Base-by-base conservation (phyloP, 2,113 vertebrate genomes). In the Chamaea fasciata region DNA sequence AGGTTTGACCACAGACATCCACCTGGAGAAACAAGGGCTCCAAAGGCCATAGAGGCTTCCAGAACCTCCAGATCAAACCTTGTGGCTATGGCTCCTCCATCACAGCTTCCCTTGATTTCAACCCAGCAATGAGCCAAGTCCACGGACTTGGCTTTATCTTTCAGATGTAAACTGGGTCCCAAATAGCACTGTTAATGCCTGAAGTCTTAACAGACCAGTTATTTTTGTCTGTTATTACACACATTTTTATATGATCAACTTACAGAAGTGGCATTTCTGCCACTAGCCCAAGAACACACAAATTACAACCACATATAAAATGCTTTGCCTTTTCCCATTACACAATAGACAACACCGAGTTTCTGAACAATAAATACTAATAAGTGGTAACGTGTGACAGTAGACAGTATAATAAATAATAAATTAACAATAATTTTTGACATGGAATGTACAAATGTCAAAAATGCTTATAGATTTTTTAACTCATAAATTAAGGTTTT, bases 361-460 rank as follows among this genome's bases (percentile, higher is more conserved):
- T 94, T 90, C 81, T 69, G 37, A 96, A 96, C 69, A 90, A 95
- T 92, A 95, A 93, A 94, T 89, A 86, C 89, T 92, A 94, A 94
- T 95, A 95, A 95, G 87, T 80, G 89, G 83, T 90, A 94, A 97
- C 87, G 83, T 49, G 92, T 50, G 60, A 86, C 44, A 93, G 83
- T 41, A 53, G 80, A 79, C 44, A 77, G 52, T 53, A 50, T 81
- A 96, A 96, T 94, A 97, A 97, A 97, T 91, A 96, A 93, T 83
- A 94, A 96, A 97, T 95, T 92, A 97, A 83, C 75, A 60, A 42
- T 91, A 95, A 90, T 95, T 95, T 93, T 96, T 93, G 28, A 90
- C 83, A 82, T 35, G 49, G 50, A 78, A 93, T 55, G 69, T 47
- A 94, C 94, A 82, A 96, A 87, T 87, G 87, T 94, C 82, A 92